Conservation (phyloP, 2,113 vertebrate species). For the Nesoenas mayeri region DNA sequence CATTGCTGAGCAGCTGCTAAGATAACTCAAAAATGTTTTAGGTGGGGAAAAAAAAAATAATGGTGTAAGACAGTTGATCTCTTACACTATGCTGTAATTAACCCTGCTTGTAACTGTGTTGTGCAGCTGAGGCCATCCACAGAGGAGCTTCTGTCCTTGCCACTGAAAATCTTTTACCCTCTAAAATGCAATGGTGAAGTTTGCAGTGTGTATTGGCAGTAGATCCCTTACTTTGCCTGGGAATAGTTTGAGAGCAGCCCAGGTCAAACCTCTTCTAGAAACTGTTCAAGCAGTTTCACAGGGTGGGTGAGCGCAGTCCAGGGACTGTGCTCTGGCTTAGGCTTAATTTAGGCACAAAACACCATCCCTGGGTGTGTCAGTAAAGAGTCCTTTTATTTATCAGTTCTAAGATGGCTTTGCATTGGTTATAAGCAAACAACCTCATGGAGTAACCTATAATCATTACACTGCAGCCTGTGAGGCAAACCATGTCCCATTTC, state of each 20-base stretch:
- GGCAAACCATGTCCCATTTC: background rate
- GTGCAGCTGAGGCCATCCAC: background rate
- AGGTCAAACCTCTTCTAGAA: background rate
- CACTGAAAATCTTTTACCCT: background rate
- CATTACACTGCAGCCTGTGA: background rate
- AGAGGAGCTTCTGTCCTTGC: background rate
- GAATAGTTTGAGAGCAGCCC: background rate
- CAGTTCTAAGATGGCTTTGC: background rate
- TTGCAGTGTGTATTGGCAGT: background rate
- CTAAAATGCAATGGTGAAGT: background rate
- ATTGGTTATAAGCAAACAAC: background rate
- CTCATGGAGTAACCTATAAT: background rate
- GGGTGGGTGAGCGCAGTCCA: background rate
- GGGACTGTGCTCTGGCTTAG: background rate
- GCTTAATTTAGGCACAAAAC: background rate
- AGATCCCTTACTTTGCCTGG: background rate
- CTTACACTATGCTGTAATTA: background rate
- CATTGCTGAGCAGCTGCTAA: background rate
- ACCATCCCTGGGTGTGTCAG: background rate
- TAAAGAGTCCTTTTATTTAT: background rate
- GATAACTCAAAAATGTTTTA: background rate
- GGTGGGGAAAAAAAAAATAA: background rate
- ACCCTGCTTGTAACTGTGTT: background rate
- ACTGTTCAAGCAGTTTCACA: background rate
- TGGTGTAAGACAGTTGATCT: background rate